A percentile compares a stretch with the other conserved stretches of the same genome.
Evolutionary conservation across 2,888 invertebrate genomes (phyloP).

Genomic region (Drosophila dives): DNA sequence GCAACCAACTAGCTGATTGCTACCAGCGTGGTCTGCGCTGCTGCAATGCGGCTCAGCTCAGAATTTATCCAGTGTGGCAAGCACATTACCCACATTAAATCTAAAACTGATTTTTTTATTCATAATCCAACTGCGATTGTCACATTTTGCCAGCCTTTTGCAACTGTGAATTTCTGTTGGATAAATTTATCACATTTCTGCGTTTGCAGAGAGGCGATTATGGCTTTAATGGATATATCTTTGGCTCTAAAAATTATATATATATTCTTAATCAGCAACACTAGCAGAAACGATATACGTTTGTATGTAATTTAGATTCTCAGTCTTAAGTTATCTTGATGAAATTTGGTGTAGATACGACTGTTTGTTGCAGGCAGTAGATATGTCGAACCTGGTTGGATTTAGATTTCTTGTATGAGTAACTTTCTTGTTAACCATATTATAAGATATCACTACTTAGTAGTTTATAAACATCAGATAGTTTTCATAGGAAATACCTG

Average conservation of each 20-base stretch:
- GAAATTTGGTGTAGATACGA: no score
- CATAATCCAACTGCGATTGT: background rate
- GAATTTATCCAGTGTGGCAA: background rate
- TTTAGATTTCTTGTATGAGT: background rate
- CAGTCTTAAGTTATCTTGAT: no score
- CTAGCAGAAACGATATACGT: no score
- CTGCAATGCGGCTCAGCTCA: background rate
- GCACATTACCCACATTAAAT: background rate
- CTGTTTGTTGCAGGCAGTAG: no score
- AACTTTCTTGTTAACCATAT: background rate
- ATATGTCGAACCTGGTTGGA: no score
- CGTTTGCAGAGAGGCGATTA: background rate
- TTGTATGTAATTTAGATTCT: no score
- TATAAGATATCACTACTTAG: background rate
- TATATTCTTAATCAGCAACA: no score
- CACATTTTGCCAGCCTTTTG: background rate
- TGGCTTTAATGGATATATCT: background rate
- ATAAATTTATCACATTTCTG: background rate
- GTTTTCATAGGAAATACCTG: background rate
- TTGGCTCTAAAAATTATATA: background rate
- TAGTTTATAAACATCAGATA: background rate
- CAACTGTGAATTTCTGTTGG: background rate
- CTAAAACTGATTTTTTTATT: background rate
- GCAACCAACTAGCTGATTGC: slow-evolving; percentile 21
- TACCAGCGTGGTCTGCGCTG: slow-evolving; percentile 7